Conservation (phyloP, 2,888 invertebrate genomes). For the Epinotia demarniana region DNA sequence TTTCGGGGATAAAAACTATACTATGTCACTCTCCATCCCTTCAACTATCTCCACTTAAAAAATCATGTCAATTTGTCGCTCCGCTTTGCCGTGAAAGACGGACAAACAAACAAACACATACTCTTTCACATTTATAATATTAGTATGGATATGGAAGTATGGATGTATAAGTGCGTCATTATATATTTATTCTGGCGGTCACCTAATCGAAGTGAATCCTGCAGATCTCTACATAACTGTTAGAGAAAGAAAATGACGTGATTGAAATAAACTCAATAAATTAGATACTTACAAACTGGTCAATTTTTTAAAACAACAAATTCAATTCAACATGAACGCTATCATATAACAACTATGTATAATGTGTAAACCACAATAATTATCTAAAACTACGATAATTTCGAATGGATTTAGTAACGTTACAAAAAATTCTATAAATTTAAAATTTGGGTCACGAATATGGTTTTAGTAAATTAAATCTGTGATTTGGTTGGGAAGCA, state of each 20-base stretch:
- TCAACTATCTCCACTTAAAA: too few relatives aligned
- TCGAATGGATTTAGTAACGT: conserved; percentile 24
- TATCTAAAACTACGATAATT: conserved; percentile 38
- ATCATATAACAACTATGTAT: conserved; percentile 50
- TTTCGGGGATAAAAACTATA: too few relatives aligned
- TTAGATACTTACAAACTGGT: conserved; percentile 20
- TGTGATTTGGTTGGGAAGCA: not conserved
- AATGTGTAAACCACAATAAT: conserved; percentile 45
- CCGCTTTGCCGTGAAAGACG: too few relatives aligned
- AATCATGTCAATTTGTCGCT: too few relatives aligned
- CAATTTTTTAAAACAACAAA: conserved; percentile 22
- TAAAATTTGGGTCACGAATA: conserved; percentile 15
- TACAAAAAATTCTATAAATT: conserved; percentile 41
- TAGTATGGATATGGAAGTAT: too few relatives aligned
- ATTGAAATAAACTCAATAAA: not conserved
- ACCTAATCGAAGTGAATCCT: not conserved
- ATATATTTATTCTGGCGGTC: too few relatives aligned
- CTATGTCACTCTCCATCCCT: too few relatives aligned
- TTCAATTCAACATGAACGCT: conserved; percentile 48
- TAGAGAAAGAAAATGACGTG: not conserved
- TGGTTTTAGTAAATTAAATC: not conserved
- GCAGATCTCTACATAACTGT: not conserved
- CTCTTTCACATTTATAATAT: too few relatives aligned
- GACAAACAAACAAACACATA: too few relatives aligned
- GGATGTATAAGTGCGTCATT: too few relatives aligned